Conservation (phyloP, 92 coral and sea anemone species). For the Metridium senile region DNA sequence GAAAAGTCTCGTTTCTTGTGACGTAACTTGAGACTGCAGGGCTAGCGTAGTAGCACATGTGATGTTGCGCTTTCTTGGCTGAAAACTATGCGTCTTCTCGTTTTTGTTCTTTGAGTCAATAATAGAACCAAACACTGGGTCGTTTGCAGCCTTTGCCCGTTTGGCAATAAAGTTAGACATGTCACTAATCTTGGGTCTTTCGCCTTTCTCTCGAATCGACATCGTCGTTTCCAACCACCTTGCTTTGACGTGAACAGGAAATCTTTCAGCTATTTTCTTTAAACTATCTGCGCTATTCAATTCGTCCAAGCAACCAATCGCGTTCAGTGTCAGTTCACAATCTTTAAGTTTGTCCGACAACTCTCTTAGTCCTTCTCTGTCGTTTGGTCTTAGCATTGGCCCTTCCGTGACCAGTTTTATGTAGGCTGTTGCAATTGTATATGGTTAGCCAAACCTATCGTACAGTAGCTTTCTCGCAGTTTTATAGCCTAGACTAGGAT, state of each 20-base stretch:
- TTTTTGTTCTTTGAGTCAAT: constrained; percentile 3
- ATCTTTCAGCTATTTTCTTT: constrained; percentile 28
- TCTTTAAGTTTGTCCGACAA: constrained; percentile 23
- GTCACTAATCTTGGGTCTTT: constrained; percentile 20
- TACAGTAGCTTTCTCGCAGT: constrained; percentile 21
- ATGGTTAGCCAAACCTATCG: constrained; percentile 41
- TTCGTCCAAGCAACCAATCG: constrained; percentile 38
- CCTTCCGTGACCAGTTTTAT: constrained; percentile 22
- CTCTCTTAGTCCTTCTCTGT: constrained; percentile 5
- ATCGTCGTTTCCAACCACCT: constrained; percentile 31
- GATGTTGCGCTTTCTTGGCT: constrained; percentile 1
- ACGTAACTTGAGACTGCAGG: neutral
- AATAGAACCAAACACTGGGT: constrained; percentile 27
- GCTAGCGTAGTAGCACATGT: constrained; percentile 11
- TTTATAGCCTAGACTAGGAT: constrained; percentile 21
- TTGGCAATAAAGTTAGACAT: constrained; percentile 23
- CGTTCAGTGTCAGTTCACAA: constrained; percentile 34
- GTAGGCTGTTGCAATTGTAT: constrained; percentile 17
- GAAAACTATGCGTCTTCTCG: neutral
- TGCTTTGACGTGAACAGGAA: constrained; percentile 20
- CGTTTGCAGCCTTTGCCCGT: constrained; percentile 29
- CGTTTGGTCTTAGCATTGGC: constrained; percentile 2
- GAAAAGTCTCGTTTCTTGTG: neutral
- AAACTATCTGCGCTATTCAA: constrained; percentile 39
- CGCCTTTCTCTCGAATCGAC: constrained; percentile 4